Base-by-base conservation (phyloP, 1,140 invertebrate genomes). In the Papilio glaucus region DNA sequence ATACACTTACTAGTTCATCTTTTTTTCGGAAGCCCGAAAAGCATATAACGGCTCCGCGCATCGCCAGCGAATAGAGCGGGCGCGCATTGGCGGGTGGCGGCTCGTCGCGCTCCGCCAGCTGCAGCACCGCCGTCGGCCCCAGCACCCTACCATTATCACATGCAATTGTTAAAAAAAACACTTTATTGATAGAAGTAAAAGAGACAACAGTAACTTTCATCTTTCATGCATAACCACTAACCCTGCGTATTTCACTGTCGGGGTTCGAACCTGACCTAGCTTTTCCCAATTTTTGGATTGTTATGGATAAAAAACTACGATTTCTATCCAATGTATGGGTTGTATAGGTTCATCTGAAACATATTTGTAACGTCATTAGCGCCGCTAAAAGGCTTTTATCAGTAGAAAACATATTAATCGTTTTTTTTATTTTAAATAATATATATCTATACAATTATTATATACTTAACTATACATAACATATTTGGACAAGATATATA, bases 11-110 rank as follows among this genome's bases (percentile, higher is more conserved):
- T 94, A 98, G 93, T 94, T 98, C 96, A 92, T 97, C 96, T 87
- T 97, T 97, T 83, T 96, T 96, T 77, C 97, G 94, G 89, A 98
- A 98, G 68, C 98, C 97, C 53, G 97, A 98, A 93, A 98, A 98
- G 88, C 97, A 98, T 77, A 98, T 95, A 85, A 98, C 95, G 21
- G 96, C 95, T 63, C 97, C 96, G 77, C 95, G 94, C 97, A 98
- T 98, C 37, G 97, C 95, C 80, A 96, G 95, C 89, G 96, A 97
- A 91, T 97, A 98, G 80, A 98, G 94, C 71, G 98, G 98, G 67
- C 98, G 94, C 74, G 94, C 94, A 82, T 96, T 96, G 80, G 95
- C 95, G 87, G 95, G 94, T 86, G 96, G 94, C 82, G 95, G 93
- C 83, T 96, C 94, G 73, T 96, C 95, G 92, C 95, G 95, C 85